Base-by-base conservation (phyloP, 2,797 vertebrate species). In the Hypotaenidia philippensis region DNA sequence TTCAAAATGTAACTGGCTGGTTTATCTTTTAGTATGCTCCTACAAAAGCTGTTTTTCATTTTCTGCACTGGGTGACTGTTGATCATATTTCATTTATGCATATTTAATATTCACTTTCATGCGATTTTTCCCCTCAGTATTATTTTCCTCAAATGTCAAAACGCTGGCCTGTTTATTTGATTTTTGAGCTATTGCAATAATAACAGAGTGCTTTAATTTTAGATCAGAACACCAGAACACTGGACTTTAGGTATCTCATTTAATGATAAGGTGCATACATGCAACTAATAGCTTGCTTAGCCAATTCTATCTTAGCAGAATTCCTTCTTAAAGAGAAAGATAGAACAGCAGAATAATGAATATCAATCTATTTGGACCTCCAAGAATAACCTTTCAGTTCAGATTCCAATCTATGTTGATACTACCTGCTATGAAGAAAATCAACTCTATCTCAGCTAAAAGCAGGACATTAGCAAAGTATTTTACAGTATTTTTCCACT, bases 51-150 rank as follows among this genome's bases (percentile, higher is more conserved):
- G 76, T 96, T 95, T 96, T 92, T 97, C 80, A 93, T 95, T 89
- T 96, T 94, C 80, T 96, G 68, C 87, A 15, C 52, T 74, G 89
- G 22, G 60, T 97, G 87, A 91, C 66, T 91, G 75, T 90, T 96
- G 92, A 94, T 95, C 75, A n/a, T 95, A 96, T 97, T 97, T 98
- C 81, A 95, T 81, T 93, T 94, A 82, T 76, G 93, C 36, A 78
- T 93, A 93, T 94, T 97, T 97, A 97, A 96, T 97, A 97, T 93
- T 94, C 32, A 83, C 95, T 97, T 97, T 84, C 49, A 77, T 90
- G 34, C 90, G 60, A 53, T 91, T 83, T 90, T 95, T 81, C 40
- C n/a, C 83, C 83, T 92, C 59, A 90, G 65, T 87, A 92, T 87
- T 94, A 87, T 96, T 97, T 97, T 93, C 20, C 6, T 91, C 40